These are phyloP conservation scores for Alligator mississippiensis DNA, from an alignment of 2,113 vertebrate species.

Conservation along the genomic window DNA sequence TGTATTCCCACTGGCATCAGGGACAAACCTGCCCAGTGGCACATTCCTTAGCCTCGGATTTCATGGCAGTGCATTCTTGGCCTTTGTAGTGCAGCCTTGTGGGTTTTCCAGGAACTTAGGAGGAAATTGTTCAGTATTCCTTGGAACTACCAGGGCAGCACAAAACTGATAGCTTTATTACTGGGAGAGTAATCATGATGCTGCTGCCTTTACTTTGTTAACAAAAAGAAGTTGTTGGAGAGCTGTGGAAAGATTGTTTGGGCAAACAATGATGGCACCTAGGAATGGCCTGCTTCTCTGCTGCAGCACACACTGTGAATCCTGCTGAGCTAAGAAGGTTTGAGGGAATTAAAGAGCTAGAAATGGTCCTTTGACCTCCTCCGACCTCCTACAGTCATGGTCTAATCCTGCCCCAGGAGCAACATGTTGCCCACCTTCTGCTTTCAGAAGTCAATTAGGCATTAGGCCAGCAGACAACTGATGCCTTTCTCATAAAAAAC, in stretches of 20 bases:
- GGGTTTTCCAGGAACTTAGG: background rate
- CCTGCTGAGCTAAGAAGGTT: conserved; percentile 4
- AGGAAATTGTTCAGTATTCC: conserved; percentile 17
- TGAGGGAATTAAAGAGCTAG: conserved; percentile 18
- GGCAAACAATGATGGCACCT: background rate
- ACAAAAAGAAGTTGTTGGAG: conserved; percentile 19
- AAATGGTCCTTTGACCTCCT: conserved; percentile 8
- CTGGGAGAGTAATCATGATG: background rate
- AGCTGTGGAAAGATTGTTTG: background rate
- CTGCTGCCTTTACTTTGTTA: background rate
- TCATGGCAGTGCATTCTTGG: conserved; percentile 28
- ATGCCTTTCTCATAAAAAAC: conserved; percentile 45
- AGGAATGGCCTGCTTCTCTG: background rate
- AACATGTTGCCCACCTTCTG: background rate
- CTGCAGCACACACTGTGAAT: background rate
- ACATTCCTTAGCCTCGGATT: conserved; percentile 10
- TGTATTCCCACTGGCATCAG: conserved; percentile 1
- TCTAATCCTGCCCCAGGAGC: conserved; percentile 31
- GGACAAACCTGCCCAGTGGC: background rate
- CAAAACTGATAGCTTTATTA: background rate
- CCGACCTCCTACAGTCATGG: background rate
- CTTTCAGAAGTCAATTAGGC: background rate
- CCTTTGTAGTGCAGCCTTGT: background rate
- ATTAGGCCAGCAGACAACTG: conserved; percentile 17
- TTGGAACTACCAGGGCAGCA: background rate